Percentiles rank a stretch among this genome's conserved stretches.
Conservation (phyloP, 1,140 invertebrate genomes). For the Atta colombica region DNA sequence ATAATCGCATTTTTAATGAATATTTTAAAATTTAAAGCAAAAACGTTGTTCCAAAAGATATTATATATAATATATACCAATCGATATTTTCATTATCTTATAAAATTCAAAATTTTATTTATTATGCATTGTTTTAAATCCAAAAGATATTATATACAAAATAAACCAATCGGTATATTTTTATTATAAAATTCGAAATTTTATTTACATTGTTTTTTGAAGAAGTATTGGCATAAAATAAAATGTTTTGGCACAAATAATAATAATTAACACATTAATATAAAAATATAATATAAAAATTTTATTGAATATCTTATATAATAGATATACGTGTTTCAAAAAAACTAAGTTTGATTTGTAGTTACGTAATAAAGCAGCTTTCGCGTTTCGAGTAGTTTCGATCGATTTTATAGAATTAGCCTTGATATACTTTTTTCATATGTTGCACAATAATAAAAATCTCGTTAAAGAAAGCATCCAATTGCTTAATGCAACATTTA, state of each 20-base stretch:
- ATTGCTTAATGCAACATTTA: not conserved
- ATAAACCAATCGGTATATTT: not conserved
- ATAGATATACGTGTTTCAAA: not conserved
- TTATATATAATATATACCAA: no score
- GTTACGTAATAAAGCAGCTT: constrained; percentile 5
- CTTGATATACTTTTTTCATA: constrained; percentile 10
- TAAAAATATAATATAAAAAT: not conserved
- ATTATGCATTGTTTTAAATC: no score
- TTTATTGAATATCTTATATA: not conserved
- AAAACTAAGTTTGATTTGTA: not conserved
- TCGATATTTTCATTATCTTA: no score
- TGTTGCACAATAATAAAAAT: not conserved
- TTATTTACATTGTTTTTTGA: not conserved
- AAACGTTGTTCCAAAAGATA: not conserved
- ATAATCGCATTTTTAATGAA: not conserved
- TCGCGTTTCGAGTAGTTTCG: constrained; percentile 18
- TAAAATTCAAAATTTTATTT: no score
- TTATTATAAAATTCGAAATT: not conserved
- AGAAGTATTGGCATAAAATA: not conserved
- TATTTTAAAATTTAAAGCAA: constrained; percentile 3
- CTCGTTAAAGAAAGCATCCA: not conserved
- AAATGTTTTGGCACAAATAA: not conserved
- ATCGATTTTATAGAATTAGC: constrained; percentile 46
- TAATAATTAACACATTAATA: not conserved
- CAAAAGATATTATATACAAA: no score